phyloP scores from a whole-genome alignment of 2,113 vertebrate genomes.

The Microtus oregoni region DNA sequence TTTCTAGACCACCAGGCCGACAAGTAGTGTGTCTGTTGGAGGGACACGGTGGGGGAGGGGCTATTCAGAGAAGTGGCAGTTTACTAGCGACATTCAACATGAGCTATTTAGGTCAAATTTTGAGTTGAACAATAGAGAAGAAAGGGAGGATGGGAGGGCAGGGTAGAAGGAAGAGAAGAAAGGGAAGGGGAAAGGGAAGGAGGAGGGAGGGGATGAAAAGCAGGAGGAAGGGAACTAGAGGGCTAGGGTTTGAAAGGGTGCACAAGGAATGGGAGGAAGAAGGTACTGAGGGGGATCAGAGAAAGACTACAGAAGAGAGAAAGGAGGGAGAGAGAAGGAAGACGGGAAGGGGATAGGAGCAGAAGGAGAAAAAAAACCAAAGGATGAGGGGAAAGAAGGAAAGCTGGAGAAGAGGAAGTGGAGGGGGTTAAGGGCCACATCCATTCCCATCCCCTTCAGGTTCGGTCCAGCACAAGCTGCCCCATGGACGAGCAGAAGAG shows the following conservation, averaged over 20 bases:
- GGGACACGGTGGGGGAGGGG: too few species aligned
- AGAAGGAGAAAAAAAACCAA: not conserved
- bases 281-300: too few species aligned
- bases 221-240: fast-evolving
- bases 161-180: not conserved
- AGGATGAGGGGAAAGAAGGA: fast-evolving
- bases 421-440: fast-evolving
- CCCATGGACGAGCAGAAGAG: not conserved
- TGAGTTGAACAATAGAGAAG: slow-evolving; percentile 49
- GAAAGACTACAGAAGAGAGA: not conserved
- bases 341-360: fast-evolving
- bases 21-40: not conserved
- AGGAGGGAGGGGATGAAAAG: fast-evolving
- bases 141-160: not conserved
- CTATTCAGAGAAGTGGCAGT: slow-evolving; percentile 30
- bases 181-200: fast-evolving
- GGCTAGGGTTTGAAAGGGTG: too few species aligned
- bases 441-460: not conserved
- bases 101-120: not conserved
- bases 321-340: not conserved
- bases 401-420: too few species aligned
- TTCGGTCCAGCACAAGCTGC: not conserved
- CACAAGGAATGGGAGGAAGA: not conserved
- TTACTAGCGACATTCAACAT: not conserved
- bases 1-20: slow-evolving; percentile 50